Evolutionary conservation across 2,888 invertebrate species (phyloP).

Genomic region (Troilus luridus): DNA sequence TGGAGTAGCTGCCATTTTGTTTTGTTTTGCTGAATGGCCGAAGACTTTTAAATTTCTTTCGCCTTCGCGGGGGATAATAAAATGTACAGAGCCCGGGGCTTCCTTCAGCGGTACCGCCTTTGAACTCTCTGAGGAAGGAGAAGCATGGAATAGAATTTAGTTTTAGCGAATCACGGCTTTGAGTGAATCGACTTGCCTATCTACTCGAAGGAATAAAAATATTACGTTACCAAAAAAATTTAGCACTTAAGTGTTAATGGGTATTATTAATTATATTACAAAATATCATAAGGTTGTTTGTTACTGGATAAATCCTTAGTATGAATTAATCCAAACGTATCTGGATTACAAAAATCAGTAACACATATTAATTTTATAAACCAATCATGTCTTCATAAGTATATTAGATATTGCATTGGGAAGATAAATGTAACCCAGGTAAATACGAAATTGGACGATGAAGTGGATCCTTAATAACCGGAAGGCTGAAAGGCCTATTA

Average conservation of each 20-base stretch:
- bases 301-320: no score
- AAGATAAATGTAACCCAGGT: not conserved
- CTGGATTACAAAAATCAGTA: no score
- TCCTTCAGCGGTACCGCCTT: constrained; percentile 26
- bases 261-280: no score
- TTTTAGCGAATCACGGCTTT: not conserved
- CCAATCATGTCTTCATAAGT: not conserved
- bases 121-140: not conserved
- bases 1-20: not conserved
- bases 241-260: no score
- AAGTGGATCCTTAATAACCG: not conserved
- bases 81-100: constrained; percentile 9
- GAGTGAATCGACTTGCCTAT: not conserved
- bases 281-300: no score
- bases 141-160: not conserved
- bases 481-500: not conserved
- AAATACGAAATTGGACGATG: not conserved
- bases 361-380: no score
- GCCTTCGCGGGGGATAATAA: constrained; percentile 16
- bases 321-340: no score
- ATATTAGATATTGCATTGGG: not conserved
- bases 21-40: constrained; percentile 1
- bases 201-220: not conserved
- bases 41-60: constrained; percentile 41
- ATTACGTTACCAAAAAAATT: no score